These are phyloP conservation scores for Nemopilema nomurai DNA, from an alignment of 30 jellyfish, hydroid and myxozoan species.

Conservation along the genomic window DNA sequence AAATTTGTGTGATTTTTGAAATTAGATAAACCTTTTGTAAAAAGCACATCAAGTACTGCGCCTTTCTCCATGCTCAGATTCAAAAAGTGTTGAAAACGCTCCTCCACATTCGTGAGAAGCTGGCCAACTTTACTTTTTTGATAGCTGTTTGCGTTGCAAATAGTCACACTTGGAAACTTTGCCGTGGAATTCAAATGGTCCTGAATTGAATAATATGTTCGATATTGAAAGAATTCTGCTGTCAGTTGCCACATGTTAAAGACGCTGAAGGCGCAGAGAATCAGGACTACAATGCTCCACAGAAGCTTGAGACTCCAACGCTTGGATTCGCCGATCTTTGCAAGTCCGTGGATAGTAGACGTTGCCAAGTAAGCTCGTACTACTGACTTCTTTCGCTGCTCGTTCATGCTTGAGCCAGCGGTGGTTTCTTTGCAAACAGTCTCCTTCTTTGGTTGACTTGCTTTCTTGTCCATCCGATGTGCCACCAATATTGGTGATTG, in stretches of 20 bases:
- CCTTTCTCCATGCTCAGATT: background rate
- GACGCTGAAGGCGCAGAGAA: background rate
- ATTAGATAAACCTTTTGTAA: background rate
- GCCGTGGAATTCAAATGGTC: background rate
- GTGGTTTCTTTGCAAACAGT: too few relatives aligned
- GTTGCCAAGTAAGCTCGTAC: background rate
- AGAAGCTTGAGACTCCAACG: background rate
- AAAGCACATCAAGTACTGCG: background rate
- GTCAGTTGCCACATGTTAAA: background rate
- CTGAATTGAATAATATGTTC: background rate
- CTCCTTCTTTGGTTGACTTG: too few relatives aligned
- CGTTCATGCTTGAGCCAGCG: background rate
- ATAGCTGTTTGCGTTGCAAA: conserved; percentile 27
- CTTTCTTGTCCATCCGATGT: too few relatives aligned
- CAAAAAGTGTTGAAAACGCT: background rate
- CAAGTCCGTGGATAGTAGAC: conserved; percentile 18
- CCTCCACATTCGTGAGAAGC: background rate
- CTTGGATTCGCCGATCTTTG: conserved; percentile 1
- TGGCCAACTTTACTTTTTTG: background rate
- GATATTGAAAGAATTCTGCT: background rate
- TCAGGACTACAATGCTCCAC: background rate
- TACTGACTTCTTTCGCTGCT: background rate
- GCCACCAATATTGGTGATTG: too few relatives aligned
- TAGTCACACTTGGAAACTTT: conserved; percentile 17
- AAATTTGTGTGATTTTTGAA: background rate